These are phyloP conservation scores for Paraescarpia echinospica DNA, from an alignment of 1,140 invertebrate genomes.

Conservation along the genomic window DNA sequence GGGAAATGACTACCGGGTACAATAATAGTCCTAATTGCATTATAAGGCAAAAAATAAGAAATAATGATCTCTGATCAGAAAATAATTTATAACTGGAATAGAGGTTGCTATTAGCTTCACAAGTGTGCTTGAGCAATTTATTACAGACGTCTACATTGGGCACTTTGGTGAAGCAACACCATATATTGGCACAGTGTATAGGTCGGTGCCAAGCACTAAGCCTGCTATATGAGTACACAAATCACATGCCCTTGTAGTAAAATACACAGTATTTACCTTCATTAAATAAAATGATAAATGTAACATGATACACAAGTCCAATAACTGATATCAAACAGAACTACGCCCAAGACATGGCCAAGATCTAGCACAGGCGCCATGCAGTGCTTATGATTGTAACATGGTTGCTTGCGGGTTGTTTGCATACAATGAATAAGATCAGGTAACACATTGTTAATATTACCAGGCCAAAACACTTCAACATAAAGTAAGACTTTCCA, in stretches of 20 bases:
- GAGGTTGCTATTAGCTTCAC: neutral
- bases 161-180: neutral
- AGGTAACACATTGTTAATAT: too few relatives aligned
- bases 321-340: neutral
- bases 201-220: neutral
- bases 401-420: too few relatives aligned
- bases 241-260: neutral
- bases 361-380: neutral
- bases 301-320: neutral
- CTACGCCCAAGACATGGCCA: neutral
- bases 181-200: neutral
- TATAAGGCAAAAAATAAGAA: too few relatives aligned
- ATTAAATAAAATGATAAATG: neutral
- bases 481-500: too few relatives aligned
- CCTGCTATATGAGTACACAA: neutral
- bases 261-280: neutral
- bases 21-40: too few relatives aligned
- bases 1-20: neutral
- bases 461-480: too few relatives aligned
- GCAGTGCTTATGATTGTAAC: neutral
- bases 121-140: neutral
- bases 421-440: too few relatives aligned
- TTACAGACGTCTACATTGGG: neutral
- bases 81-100: too few relatives aligned
- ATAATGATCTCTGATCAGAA: too few relatives aligned